A percentile compares a stretch with the other conserved stretches of the same genome.
Evolutionary conservation across 2,888 invertebrate species (phyloP).

Genomic region (Eledona agricola): DNA sequence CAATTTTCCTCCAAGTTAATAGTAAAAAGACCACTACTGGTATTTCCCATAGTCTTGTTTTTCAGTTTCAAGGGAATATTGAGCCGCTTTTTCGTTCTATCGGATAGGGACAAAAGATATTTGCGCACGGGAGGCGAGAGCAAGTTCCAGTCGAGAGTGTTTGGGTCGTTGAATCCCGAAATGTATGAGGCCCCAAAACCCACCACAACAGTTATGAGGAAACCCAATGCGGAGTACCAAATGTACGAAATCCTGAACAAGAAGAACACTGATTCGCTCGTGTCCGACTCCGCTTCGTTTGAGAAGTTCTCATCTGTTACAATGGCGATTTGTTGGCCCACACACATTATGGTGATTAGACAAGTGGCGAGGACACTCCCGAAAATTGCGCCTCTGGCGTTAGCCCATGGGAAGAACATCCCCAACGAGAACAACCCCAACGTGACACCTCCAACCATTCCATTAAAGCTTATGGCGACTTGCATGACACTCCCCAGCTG

Average conservation of each 20-base stretch:
- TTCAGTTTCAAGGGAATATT: slow-evolving; percentile 51
- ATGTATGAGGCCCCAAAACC: slow-evolving; percentile 78
- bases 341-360: slow-evolving; percentile 71
- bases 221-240: slow-evolving; percentile 89
- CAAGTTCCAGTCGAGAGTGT: slow-evolving; percentile 71
- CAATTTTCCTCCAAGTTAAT: slow-evolving; percentile 42
- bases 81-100: slow-evolving; percentile 61
- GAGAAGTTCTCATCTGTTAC: slow-evolving; percentile 55
- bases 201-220: slow-evolving; percentile 74
- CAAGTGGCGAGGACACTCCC: slow-evolving; percentile 70
- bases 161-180: slow-evolving; percentile 71
- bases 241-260: slow-evolving; percentile 85
- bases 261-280: slow-evolving; percentile 52
- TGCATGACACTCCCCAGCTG: slow-evolving; percentile 88
- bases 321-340: slow-evolving; percentile 73
- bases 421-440: slow-evolving; percentile 88
- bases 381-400: slow-evolving; percentile 76
- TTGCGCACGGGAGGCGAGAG: slow-evolving; percentile 73
- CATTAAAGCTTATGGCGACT: slow-evolving; percentile 87
- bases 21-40: slow-evolving; percentile 50
- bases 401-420: slow-evolving; percentile 89
- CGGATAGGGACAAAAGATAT: slow-evolving; percentile 66
- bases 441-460: slow-evolving; percentile 88
- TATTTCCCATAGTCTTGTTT: slow-evolving; percentile 35
- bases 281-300: slow-evolving; percentile 36